Evolutionary conservation across 2,797 vertebrate species (phyloP), one percentile per base, ranked within the genome.

Genomic region (Ceryle rudis): DNA sequence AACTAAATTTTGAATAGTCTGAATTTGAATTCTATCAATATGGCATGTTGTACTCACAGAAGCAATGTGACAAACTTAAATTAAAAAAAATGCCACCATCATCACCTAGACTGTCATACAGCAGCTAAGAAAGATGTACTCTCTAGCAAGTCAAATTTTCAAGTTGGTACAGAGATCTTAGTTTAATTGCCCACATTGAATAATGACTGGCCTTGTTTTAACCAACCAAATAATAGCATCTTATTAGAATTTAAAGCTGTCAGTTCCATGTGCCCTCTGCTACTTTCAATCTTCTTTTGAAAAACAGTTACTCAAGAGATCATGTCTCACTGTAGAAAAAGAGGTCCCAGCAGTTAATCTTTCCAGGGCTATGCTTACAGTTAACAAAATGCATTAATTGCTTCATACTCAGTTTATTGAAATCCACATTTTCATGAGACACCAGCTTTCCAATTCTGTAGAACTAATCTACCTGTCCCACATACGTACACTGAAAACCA

Each of bases 401-500:
- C 28, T 81, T 35, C 52, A 20, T 28, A 78, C 29, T 42, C n/a
- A 69, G 16, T 41, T 81, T 57, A 83, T 6, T 65, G 15, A 61
- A 72, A 13, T 17, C n/a, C 9, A 90, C 81, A 77, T 44, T 74
- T 74, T 81, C 52, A 44, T 12, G 10, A 77, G 16, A 52, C 14
- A 72, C 7, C 4, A 1, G 13, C 37, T 79, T 91, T 79, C 14
- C 28, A 26, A 67, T 67, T 61, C 37, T 46, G 31, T 12, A 86
- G 41, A 60, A 60, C 8, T 78, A 31, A 52, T 28, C 25, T 71
- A 31, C 28, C 21, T 17, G 25, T 74, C 39, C 11, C 31, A 84
- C 14, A 29, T 13, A 49, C 0, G 0, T 28, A 25, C 6, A 54
- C 41, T 3, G 57, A 87, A 92, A 52, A 26, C 23, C 3, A 41